Base-by-base conservation (phyloP, 2,888 invertebrate species). In the Anthrax anthrax region DNA sequence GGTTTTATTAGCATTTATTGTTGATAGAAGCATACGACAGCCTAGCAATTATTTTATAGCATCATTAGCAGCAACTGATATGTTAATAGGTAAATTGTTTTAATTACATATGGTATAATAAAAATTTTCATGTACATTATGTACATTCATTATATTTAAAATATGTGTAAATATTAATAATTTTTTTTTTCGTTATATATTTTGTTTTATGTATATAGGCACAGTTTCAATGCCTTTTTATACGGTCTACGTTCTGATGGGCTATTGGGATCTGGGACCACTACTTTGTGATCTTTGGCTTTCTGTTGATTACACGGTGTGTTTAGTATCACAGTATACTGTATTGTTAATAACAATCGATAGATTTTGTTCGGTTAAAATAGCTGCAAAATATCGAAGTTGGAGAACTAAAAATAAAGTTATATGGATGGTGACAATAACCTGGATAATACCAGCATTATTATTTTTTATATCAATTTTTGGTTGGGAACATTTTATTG, bases 41-140 rank as follows among this genome's bases (percentile, higher is more conserved):
- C 97, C 98, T 27, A 95, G 95, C 68, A 98, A 98, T 73, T 98
- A 97, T 72, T 98, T 97, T 74, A 96, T 98, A 54, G 96, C 96
- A 10, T 97, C 97, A 1, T 75, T 98, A 52, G 98, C 98, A 41
- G 90, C 95, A 47, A 94, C 94, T 10, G 96, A 97, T 68, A 81
- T 97, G 74, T 76, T 97, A 51, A 98, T 98, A 67, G 98, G 88
- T 68, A 55, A 27, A n/a, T n/a, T 19, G 19, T n/a, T 12, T 38
- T 39, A 17, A 16, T 16, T 29, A 29, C n/a, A n/a, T n/a, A 23
- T 23, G 8, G 8, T 23, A 23, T 23, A 23, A 23, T 23, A 23
- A 19, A 40, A 23, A 17, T 41, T 32, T 41, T 29, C 4, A n/a
- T 12, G 27, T 34, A 14, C 4, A 34, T 23, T 6, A 23, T 23